Evolutionary conservation across 2,888 invertebrate species (phyloP).

Genomic region (Plusia festucae): DNA sequence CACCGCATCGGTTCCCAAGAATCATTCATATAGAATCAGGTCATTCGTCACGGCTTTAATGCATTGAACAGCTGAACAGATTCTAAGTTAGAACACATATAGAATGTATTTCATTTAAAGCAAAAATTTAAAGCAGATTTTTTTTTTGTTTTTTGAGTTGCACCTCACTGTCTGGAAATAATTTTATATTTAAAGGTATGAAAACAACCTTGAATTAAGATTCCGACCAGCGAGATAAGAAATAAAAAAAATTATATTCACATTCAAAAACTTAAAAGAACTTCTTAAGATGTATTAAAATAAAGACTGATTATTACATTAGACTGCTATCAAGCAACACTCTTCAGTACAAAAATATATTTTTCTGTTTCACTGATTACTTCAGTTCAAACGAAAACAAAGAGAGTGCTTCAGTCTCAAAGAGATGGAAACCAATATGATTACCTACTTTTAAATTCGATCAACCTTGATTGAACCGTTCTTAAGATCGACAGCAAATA

Average conservation of each 20-base stretch:
- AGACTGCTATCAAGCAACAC: neutral
- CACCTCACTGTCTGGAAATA: no score
- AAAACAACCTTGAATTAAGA: no score
- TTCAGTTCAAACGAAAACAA: neutral
- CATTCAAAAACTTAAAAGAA: neutral
- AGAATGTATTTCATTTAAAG: slow-evolving; percentile 11
- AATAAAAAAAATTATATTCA: neutral
- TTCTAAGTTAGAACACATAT: slow-evolving; percentile 54
- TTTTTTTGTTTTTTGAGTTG: no score
- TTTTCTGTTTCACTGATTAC: neutral
- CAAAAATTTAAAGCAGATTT: neutral
- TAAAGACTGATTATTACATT: neutral
- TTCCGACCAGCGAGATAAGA: no score
- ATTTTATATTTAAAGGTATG: no score
- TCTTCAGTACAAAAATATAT: neutral
- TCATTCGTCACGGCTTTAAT: slow-evolving; percentile 61
- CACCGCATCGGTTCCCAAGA: slow-evolving; percentile 52
- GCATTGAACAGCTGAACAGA: slow-evolving; percentile 52
- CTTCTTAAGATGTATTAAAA: neutral
- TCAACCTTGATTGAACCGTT: neutral
- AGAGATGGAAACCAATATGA: neutral
- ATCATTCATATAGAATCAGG: slow-evolving; percentile 57
- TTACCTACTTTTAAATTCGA: slow-evolving; percentile 3
- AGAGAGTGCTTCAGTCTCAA: neutral
- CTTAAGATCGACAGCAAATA: slow-evolving; percentile 1